Evolutionary conservation across 2,888 invertebrate species (phyloP).

Genomic region (Dinocampus coccinellae): DNA sequence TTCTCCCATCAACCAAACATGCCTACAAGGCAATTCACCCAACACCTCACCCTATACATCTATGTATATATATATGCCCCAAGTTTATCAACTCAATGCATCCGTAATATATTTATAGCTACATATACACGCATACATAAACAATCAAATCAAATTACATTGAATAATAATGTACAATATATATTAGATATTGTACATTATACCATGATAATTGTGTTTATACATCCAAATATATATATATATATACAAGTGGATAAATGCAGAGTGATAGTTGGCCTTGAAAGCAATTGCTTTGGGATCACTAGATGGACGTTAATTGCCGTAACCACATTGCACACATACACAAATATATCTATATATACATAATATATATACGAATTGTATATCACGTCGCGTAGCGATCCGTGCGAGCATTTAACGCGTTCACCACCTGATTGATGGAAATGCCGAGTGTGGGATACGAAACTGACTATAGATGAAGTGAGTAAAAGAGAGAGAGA

Average conservation of each 20-base stretch:
- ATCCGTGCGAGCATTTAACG: conserved; percentile 59
- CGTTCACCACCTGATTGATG: conserved; percentile 62
- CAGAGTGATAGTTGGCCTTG: background rate
- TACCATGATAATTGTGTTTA: background rate
- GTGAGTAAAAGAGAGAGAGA: conserved; percentile 48
- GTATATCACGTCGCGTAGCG: conserved; percentile 16
- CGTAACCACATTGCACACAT: background rate
- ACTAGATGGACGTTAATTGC: conserved; percentile 22
- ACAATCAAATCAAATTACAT: conserved; percentile 9
- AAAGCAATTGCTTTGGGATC: conserved; percentile 16
- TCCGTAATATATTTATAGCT: background rate
- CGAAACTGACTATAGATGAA: conserved; percentile 58
- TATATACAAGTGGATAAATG: background rate
- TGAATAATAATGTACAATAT: background rate
- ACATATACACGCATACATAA: background rate
- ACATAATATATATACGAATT: background rate
- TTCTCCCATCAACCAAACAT: conserved; percentile 55
- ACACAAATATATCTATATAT: background rate
- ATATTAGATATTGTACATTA: background rate
- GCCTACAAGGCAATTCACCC: conserved; percentile 12
- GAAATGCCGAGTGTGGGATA: conserved; percentile 57
- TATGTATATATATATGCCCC: conserved; percentile 20
- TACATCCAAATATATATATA: background rate
- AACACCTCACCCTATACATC: conserved; percentile 40
- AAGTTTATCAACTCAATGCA: conserved; percentile 14